These are phyloP conservation scores for Saturnia japonica DNA, from an alignment of 2,888 invertebrate species.

Conservation along the genomic window DNA sequence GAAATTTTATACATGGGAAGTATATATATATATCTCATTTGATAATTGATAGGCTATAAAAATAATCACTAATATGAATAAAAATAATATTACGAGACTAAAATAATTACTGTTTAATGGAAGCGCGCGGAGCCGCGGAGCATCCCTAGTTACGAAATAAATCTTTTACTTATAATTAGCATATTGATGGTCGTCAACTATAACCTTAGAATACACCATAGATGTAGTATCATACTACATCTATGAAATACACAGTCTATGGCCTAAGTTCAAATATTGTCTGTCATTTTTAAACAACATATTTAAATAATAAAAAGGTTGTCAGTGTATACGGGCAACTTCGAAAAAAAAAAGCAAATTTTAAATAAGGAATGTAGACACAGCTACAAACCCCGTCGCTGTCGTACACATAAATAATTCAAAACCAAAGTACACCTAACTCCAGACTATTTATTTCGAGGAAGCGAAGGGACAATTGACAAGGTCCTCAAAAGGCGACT, in stretches of 20 bases:
- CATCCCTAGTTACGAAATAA: too few species aligned
- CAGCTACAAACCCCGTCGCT: not conserved
- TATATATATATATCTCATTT: too few species aligned
- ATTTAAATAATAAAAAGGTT: not conserved
- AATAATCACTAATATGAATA: too few species aligned
- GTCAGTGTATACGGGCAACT: not conserved
- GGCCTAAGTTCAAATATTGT: not conserved
- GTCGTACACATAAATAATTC: slow-evolving; percentile 10
- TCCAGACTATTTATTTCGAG: slow-evolving; percentile 12
- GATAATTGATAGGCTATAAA: too few species aligned
- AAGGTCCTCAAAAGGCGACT: slow-evolving; percentile 17
- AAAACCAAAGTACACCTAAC: slow-evolving; percentile 10
- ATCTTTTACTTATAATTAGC: too few species aligned
- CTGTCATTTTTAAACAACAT: not conserved
- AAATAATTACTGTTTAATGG: too few species aligned
- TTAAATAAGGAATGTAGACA: slow-evolving; percentile 6
- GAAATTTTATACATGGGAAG: too few species aligned
- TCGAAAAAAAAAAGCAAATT: not conserved
- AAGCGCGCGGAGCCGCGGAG: too few species aligned
- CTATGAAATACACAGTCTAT: too few species aligned
- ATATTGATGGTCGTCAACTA: not conserved
- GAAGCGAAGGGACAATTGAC: slow-evolving; percentile 19
- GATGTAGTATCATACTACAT: too few species aligned
- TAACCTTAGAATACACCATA: not conserved
- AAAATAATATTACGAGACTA: too few species aligned